These are phyloP conservation scores for Halcyon senegalensis DNA, from an alignment of 2,113 vertebrate genomes.

Conservation along the genomic window DNA sequence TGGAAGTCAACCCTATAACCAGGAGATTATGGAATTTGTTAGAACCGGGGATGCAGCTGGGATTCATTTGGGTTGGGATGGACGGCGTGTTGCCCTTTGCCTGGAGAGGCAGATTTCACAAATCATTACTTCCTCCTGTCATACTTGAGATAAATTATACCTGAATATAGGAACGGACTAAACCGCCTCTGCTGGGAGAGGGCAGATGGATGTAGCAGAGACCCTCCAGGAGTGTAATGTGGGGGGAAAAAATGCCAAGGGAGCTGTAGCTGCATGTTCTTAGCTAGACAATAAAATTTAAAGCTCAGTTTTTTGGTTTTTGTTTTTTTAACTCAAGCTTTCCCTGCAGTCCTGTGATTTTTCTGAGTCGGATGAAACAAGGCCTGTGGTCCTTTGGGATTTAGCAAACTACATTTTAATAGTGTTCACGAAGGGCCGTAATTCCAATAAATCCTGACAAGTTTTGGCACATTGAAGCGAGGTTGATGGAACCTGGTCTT, in stretches of 20 bases:
- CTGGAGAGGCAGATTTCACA: neutral
- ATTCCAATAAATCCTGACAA: neutral
- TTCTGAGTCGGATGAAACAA: neutral
- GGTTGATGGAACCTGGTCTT: neutral
- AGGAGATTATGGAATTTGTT: neutral
- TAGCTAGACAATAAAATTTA: neutral
- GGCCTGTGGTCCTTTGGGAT: neutral
- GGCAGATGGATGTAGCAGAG: neutral
- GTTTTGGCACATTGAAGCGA: neutral
- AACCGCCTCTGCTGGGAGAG: accelerated
- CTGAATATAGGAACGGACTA: accelerated
- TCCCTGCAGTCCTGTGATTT: neutral
- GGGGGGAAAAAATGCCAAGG: neutral
- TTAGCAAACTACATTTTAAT: neutral
- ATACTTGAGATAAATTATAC: neutral
- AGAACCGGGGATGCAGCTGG: neutral
- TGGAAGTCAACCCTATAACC: neutral
- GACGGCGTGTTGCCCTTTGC: neutral
- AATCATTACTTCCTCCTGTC: neutral
- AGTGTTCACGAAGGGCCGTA: neutral
- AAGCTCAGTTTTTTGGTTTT: neutral
- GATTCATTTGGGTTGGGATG: neutral
- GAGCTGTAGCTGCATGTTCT: neutral
- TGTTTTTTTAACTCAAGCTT: neutral
- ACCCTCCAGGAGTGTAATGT: neutral